A percentile compares a stretch with the other conserved stretches of the same genome.
These are phyloP conservation scores for Camponotus vicinus DNA, from an alignment of 1,140 invertebrate species.

Conservation along the genomic window DNA sequence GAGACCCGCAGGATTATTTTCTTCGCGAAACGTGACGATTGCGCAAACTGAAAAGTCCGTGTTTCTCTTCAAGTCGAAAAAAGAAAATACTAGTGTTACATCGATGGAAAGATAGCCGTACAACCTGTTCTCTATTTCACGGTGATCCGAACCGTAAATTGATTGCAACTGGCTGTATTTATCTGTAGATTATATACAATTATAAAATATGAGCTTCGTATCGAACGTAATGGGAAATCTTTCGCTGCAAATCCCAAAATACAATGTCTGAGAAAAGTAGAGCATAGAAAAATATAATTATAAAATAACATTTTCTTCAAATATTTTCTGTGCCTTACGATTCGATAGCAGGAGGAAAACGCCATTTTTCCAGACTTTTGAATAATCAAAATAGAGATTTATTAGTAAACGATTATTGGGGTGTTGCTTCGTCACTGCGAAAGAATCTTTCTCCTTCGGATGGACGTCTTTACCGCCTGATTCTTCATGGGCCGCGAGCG, in stretches of 20 bases:
- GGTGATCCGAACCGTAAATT: conserved; percentile 18
- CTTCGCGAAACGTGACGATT: conserved; percentile 23
- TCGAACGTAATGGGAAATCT: not conserved
- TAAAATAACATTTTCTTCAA: too few relatives aligned
- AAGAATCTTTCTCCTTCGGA: not conserved
- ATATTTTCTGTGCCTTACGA: not conserved
- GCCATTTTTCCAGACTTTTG: conserved; percentile 41
- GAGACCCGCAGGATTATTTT: conserved; percentile 43
- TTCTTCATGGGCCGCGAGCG: conserved; percentile 34
- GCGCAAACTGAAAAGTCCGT: not conserved
- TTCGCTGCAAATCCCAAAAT: not conserved
- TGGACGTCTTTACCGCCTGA: not conserved
- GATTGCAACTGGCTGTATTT: conserved; percentile 33
- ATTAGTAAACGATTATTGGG: not conserved
- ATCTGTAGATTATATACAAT: not conserved
- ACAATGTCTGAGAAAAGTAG: not conserved
- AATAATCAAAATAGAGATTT: conserved; percentile 58
- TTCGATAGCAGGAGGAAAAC: not conserved
- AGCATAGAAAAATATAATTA: too few relatives aligned
- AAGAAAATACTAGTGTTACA: conserved; percentile 31
- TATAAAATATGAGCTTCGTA: not conserved
- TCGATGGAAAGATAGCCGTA: not conserved
- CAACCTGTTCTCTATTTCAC: conserved; percentile 17
- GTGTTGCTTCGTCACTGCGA: not conserved
- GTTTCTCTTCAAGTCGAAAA: conserved; percentile 1